These are phyloP conservation scores for Macrobrachium rosenbergii DNA, from an alignment of 1,140 invertebrate species.

Conservation along the genomic window DNA sequence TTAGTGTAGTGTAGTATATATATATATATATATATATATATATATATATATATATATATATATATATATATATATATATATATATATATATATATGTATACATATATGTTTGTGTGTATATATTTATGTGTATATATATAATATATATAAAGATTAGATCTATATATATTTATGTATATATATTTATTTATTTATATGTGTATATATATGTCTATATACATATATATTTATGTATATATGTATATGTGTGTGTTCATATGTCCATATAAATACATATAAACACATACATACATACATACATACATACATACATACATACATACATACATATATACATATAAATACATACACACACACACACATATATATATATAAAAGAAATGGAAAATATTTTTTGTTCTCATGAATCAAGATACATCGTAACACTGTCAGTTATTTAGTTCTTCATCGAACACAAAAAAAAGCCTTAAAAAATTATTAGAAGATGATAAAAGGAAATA, in stretches of 20 bases:
- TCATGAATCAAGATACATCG: too few species aligned
- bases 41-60: too few species aligned
- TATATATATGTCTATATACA: conserved; percentile 15
- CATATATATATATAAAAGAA: conserved; percentile 25
- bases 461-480: too few species aligned
- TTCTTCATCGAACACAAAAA: too few species aligned
- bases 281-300: conserved; percentile 10
- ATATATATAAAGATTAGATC: too few species aligned
- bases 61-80: conserved; percentile 33
- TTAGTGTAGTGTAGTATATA: not conserved
- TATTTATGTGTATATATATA: conserved; percentile 27
- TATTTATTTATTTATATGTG: too few species aligned
- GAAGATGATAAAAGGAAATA: too few species aligned
- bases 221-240: conserved; percentile 12
- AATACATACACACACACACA: conserved; percentile 16
- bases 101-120: conserved; percentile 6
- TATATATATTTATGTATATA: conserved; percentile 5
- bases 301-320: conserved; percentile 7
- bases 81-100: conserved; percentile 4
- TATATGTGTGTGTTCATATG: conserved; percentile 12
- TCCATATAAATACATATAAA: conserved; percentile 23
- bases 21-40: conserved; percentile 15
- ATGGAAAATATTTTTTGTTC: too few species aligned
- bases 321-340: conserved; percentile 26
- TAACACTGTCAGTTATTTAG: too few species aligned